Base-by-base conservation (phyloP, 2,113 vertebrate genomes). In the Petrocephalus microphthalmus region DNA sequence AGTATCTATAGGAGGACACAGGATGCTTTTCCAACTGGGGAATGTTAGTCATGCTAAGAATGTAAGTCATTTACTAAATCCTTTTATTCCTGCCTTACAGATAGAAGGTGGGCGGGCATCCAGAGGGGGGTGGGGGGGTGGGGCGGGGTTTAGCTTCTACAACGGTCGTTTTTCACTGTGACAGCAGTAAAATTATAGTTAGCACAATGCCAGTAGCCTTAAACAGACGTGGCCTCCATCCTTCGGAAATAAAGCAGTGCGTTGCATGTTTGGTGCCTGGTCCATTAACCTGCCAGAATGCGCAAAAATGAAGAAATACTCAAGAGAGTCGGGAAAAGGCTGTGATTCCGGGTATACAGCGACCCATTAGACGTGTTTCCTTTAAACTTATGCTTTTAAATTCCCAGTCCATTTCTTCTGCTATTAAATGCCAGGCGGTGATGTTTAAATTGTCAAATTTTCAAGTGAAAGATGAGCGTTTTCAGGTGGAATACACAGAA, bases 1-100 rank as follows among this genome's bases (percentile, higher is more conserved):
- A 2, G 10, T 15, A 8, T 45, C 49, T 51, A 56, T 81, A 54
- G 49, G 71, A 88, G 29, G 87, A 22, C n/a, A 25, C 47, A 54
- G 87, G 78, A 87, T 19, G 11, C 60, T 52, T 56, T 49, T 56
- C 17, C 67, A 78, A 56, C 47, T 29, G 29, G 33, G 87, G 71
- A 88, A 88, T 56, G 19, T 20, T 37, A 52, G 71, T 22, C 87
- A 88, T 51, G 7, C 19, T 25, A 88, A 20, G 87, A 88, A 82
- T 78, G 67, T 45, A 88, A 88, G 87, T 81, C 47, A 88, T 88
- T 81, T 81, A 56, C 71, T 51, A 54, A 88, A 82, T 82, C 49
- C 51, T 74, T 81, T 82, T 56, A 82, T 88, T 88, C 20, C 71
- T 56, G 51, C 19, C 71, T 88, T 53, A 29, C 29, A 88, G 87